phyloP scores from a whole-genome alignment of 1,140 invertebrate genomes.

The Scaptomyza pallida region DNA sequence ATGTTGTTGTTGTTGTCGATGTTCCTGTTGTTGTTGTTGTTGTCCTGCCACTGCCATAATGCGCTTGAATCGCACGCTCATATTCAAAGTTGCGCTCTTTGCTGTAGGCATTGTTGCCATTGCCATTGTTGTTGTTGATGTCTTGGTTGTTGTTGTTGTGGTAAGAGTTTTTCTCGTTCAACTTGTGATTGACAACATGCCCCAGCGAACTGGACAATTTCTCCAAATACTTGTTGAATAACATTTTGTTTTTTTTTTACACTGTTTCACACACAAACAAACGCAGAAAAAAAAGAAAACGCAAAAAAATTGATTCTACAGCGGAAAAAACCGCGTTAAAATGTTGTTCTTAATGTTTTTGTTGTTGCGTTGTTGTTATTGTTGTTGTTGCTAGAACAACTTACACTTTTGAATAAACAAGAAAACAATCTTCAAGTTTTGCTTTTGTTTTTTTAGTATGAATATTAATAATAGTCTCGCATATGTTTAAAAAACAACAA shows the following conservation, averaged over 20 bases:
- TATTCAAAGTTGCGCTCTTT: slow-evolving; percentile 68
- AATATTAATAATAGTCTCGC: slow-evolving; percentile 20
- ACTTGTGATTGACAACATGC: slow-evolving; percentile 73
- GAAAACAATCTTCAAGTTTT: slow-evolving; percentile 2
- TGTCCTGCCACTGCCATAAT: slow-evolving; percentile 49
- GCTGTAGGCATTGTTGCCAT: slow-evolving; percentile 53
- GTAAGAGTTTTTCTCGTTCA: slow-evolving; percentile 66
- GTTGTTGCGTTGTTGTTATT: slow-evolving; percentile 9
- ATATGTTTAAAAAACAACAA: slow-evolving; percentile 12
- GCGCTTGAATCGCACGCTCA: slow-evolving; percentile 64
- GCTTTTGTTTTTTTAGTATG: slow-evolving; percentile 9
- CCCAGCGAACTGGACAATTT: slow-evolving; percentile 76
- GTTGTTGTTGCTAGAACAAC: slow-evolving; percentile 55
- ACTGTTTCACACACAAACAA: neutral
- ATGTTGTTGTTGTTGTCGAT: slow-evolving; percentile 8
- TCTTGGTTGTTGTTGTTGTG: slow-evolving; percentile 52
- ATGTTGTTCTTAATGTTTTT: slow-evolving; percentile 9
- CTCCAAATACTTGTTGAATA: slow-evolving; percentile 80
- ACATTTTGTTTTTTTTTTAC: slow-evolving; percentile 53
- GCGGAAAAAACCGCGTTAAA: slow-evolving; percentile 26
- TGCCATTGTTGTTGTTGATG: slow-evolving; percentile 34
- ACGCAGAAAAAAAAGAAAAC: neutral
- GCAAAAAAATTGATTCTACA: slow-evolving; percentile 13
- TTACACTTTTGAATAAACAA: slow-evolving; percentile 16
- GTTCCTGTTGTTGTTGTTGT: neutral